Evolutionary conservation across 37 sponge, comb jelly and placozoan genomes (phyloP).

Genomic region (Crambe crambe): DNA sequence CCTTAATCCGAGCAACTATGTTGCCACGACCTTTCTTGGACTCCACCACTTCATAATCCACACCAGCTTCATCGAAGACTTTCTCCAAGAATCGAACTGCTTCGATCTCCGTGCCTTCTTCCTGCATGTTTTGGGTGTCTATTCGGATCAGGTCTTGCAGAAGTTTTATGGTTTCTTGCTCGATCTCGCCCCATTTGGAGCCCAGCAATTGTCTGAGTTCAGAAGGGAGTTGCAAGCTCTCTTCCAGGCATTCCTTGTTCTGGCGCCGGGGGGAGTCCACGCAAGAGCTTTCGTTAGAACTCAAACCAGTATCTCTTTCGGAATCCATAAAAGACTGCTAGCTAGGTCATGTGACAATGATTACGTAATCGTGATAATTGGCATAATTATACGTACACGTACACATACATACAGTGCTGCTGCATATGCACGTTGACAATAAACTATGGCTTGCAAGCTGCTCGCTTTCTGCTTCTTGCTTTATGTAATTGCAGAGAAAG

Average conservation of each 20-base stretch:
- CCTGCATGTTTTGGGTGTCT: conserved; percentile 79
- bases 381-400: too few relatives aligned
- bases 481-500: not conserved
- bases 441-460: too few relatives aligned
- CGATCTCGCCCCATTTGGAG: conserved; percentile 49
- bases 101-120: conserved; percentile 76
- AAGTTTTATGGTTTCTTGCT: conserved; percentile 54
- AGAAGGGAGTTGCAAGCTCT: not conserved
- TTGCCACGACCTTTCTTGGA: conserved; percentile 78
- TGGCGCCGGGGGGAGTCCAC: too few relatives aligned
- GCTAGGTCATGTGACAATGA: too few relatives aligned
- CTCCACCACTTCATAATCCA: conserved; percentile 69
- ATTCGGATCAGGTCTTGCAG: conserved; percentile 64
- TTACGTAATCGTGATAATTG: too few relatives aligned
- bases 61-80: conserved; percentile 53
- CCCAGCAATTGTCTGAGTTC: conserved; percentile 30
- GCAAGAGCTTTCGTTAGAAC: too few relatives aligned
- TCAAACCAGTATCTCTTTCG: too few relatives aligned
- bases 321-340: too few relatives aligned
- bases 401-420: too few relatives aligned
- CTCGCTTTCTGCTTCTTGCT: too few relatives aligned
- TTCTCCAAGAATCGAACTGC: conserved; percentile 57
- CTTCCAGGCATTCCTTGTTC: too few relatives aligned
- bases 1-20: conserved; percentile 75
- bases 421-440: too few relatives aligned